These are phyloP conservation scores for Bujurquina vittata DNA, from an alignment of 2,113 vertebrate genomes.

Conservation along the genomic window DNA sequence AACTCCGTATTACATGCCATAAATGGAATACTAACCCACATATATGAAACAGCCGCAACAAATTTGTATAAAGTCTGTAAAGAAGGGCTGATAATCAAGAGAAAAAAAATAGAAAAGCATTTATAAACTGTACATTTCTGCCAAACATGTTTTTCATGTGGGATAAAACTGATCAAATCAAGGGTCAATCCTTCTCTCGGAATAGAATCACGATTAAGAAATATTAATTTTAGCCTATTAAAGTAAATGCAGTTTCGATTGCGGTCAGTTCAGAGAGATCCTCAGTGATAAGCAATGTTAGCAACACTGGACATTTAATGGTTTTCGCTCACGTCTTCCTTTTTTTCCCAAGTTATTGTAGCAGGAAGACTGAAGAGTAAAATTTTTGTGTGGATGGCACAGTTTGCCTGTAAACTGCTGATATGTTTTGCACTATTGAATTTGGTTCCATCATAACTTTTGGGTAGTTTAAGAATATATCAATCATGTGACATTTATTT, in stretches of 20 bases:
- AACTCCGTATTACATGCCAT: not conserved
- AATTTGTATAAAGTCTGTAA: not conserved
- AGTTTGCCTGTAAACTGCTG: constrained; percentile 13
- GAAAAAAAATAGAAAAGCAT: not conserved
- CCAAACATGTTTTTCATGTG: not conserved
- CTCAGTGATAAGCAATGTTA: not conserved
- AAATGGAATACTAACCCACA: not conserved
- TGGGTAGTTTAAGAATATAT: not conserved
- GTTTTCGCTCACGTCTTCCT: constrained; percentile 40
- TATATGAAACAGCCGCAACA: not conserved
- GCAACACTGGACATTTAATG: not conserved
- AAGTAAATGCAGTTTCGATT: not conserved
- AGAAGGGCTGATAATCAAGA: not conserved
- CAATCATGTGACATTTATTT: constrained; percentile 12
- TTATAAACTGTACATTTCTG: not conserved
- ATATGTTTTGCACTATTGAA: constrained; percentile 51
- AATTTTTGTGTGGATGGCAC: constrained; percentile 52
- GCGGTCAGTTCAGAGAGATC: not conserved
- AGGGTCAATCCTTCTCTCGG: not conserved
- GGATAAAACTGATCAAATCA: not conserved
- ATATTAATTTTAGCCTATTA: not conserved
- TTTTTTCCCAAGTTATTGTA: constrained; percentile 31
- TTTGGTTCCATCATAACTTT: not conserved
- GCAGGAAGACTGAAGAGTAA: constrained; percentile 12
- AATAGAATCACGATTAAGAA: not conserved